Percentiles rank a stretch among this genome's conserved stretches.
phyloP scores from a whole-genome alignment of 2,797 vertebrate species.

The Okamejei kenojei region DNA sequence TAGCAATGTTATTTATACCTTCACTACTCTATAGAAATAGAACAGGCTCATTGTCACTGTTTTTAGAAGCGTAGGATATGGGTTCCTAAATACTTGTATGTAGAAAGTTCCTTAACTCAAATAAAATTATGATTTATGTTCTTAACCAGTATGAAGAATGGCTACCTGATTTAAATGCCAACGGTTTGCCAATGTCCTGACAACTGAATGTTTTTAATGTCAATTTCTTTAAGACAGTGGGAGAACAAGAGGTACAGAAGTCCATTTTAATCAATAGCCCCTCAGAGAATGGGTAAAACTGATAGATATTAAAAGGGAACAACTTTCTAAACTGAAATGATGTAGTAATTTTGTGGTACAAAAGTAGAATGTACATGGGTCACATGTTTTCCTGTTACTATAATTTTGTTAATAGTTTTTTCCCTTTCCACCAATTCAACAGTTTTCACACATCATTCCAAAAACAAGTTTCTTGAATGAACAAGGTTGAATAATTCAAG shows the following conservation, averaged over 20 bases:
- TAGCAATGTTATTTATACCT: neutral
- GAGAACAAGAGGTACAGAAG: neutral
- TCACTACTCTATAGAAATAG: neutral
- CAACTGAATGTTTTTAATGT: neutral
- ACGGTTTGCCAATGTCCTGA: neutral
- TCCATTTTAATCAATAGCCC: neutral
- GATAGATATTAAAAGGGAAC: neutral
- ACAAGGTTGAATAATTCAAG: neutral
- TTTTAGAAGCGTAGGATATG: neutral
- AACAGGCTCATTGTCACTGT: neutral
- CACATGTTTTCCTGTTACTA: neutral
- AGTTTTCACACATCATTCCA: neutral
- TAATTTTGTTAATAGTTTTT: neutral
- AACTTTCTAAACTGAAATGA: neutral
- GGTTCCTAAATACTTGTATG: neutral
- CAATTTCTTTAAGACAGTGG: neutral
- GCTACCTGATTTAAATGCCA: neutral
- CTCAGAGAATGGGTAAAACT: neutral
- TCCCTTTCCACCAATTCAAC: neutral
- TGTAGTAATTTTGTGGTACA: too few species aligned
- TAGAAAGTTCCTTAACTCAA: neutral
- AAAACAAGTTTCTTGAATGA: neutral
- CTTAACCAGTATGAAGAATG: neutral
- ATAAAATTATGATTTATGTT: neutral
- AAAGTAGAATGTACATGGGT: neutral